phyloP scores from a whole-genome alignment of 2,888 invertebrate species.

The Cryptocephalus primarius region DNA sequence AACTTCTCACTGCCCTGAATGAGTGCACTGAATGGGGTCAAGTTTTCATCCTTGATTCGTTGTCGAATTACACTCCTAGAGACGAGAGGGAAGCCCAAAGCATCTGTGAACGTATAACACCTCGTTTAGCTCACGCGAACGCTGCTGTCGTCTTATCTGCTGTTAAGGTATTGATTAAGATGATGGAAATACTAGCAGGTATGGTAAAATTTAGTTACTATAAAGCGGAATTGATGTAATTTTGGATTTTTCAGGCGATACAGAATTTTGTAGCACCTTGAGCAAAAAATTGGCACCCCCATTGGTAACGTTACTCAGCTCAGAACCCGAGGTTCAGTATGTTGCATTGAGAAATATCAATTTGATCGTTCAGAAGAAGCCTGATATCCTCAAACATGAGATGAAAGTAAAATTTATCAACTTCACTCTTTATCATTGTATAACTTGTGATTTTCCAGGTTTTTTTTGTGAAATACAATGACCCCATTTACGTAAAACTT shows the following conservation, averaged over 20 bases:
- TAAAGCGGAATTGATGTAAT: neutral
- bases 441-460: slow-evolving; percentile 37
- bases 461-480: slow-evolving; percentile 99
- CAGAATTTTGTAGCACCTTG: slow-evolving; percentile 86
- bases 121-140: slow-evolving; percentile 95
- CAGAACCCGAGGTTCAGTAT: slow-evolving; percentile 99
- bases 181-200: slow-evolving; percentile 84
- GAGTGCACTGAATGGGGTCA: slow-evolving; percentile 99
- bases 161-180: slow-evolving; percentile 95
- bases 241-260: slow-evolving; percentile 45
- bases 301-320: slow-evolving; percentile 90
- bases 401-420: slow-evolving; percentile 71
- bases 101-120: slow-evolving; percentile 95
- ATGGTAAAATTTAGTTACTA: neutral
- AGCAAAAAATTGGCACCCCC: slow-evolving; percentile 99
- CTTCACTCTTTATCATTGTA: neutral
- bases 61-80: slow-evolving; percentile 93
- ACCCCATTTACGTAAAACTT: slow-evolving; percentile 98
- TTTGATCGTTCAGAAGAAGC: slow-evolving; percentile 96
- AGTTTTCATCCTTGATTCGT: slow-evolving; percentile 94
- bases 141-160: slow-evolving; percentile 98
- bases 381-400: slow-evolving; percentile 97
- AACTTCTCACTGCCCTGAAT: slow-evolving; percentile 92
- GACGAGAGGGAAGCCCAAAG: slow-evolving; percentile 98
- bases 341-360: slow-evolving; percentile 98